These are phyloP conservation scores for Lagorchestes hirsutus DNA, from an alignment of 2,797 vertebrate genomes.

Conservation along the genomic window DNA sequence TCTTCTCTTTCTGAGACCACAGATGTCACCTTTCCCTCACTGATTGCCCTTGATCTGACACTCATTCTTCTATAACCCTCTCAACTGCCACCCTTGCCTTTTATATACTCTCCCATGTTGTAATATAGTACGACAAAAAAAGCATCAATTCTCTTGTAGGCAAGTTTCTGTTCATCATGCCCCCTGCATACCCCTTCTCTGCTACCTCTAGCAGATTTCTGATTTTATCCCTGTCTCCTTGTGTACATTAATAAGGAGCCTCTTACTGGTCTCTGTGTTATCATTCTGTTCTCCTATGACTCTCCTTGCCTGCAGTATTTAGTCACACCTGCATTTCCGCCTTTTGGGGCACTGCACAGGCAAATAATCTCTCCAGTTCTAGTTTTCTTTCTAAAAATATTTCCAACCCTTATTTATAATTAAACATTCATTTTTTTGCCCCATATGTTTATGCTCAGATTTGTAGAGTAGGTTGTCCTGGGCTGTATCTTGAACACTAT, in stretches of 20 bases:
- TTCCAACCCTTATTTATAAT: background rate
- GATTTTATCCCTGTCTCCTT: background rate
- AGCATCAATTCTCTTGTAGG: background rate
- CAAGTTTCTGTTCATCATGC: background rate
- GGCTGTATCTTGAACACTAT: background rate
- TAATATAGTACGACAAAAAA: background rate
- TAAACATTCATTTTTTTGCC: background rate
- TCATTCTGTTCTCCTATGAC: background rate
- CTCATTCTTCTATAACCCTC: background rate
- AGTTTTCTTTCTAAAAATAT: background rate
- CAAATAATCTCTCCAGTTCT: background rate
- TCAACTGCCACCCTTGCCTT: background rate
- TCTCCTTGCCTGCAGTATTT: background rate
- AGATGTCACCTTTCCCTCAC: background rate
- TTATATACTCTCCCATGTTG: background rate
- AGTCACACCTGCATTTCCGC: background rate
- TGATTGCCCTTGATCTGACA: background rate
- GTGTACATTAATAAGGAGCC: background rate
- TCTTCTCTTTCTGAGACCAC: background rate
- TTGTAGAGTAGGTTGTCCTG: background rate
- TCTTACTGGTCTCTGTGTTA: background rate
- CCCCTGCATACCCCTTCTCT: background rate
- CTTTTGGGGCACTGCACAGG: background rate
- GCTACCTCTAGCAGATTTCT: background rate
- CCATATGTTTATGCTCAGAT: too few species aligned